Base-by-base conservation (phyloP, 2,888 invertebrate genomes). In the Ichneumoninae sp. region DNA sequence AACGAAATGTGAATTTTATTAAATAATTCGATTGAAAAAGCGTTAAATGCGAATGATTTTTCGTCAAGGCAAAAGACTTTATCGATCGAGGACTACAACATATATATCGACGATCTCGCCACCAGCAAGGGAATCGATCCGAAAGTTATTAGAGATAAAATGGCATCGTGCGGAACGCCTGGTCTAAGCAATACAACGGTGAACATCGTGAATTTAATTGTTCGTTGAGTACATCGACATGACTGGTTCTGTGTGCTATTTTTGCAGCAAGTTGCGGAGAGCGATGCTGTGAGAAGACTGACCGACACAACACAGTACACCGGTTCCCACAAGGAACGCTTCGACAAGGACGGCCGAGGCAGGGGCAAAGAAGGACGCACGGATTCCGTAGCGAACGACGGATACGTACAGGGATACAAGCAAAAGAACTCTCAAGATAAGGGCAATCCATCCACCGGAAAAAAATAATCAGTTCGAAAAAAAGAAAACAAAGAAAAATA, bases 241-340 rank as follows among this genome's bases (percentile, higher is more conserved):
- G 5, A 13, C 50, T 22, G 13, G 44, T 65, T 40, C 16, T 33
- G 33, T 40, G 36, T 22, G 10, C 57, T 72, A 57, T 57, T 26
- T 66, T 78, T 76, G 8, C 78, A 90, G 86, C 86, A 87, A 84
- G 87, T 89, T 5, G 87, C 86, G 1, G 88, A 87, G 75, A 88
- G 89, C 16, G 91, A 90, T 16, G 93, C 92, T 2, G 93, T 94
- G 8, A 92, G 92, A 44, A 91, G 94, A 40, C 87, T 94, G 78
- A 94, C 94, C 22, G 94, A 94, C 86, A 91, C 93, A 44, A 91
- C 93, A 36, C 92, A 93, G 84, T 94, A 93, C 89, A 94, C 94
- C 6, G 94, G 94, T 68, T 89, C 91, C 33, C 93, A 93, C 88
- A 94, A 93, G 86, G 92, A 94, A 81, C 88, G 94, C 16, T 94